These are phyloP conservation scores for Forficula auricularia DNA, from an alignment of 1,140 invertebrate species.

Conservation along the genomic window DNA sequence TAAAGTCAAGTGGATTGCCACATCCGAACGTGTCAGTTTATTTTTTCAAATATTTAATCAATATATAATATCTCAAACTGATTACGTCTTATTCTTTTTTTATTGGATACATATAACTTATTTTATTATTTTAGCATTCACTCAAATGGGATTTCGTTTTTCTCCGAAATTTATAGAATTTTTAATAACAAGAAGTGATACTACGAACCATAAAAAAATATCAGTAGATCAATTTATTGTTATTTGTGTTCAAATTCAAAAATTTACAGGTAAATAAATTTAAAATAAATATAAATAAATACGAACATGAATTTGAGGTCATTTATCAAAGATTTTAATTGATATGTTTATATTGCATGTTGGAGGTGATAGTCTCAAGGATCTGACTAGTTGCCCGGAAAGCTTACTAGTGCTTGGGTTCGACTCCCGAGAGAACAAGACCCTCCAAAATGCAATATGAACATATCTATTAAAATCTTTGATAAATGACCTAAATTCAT, in stretches of 20 bases:
- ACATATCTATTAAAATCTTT: no score
- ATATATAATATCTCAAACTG: no score
- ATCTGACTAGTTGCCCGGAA: not conserved
- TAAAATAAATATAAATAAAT: no score
- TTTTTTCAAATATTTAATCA: no score
- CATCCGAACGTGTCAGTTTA: no score
- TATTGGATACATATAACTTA: no score
- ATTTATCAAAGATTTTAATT: not conserved
- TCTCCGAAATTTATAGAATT: slow-evolving; percentile 57
- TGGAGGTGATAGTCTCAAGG: not conserved
- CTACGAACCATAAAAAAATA: slow-evolving; percentile 38
- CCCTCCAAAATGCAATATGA: not conserved
- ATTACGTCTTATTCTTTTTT: no score
- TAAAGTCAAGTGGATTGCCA: no score
- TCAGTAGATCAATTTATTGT: slow-evolving; percentile 79
- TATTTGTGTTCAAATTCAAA: slow-evolving; percentile 68
- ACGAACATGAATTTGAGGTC: no score
- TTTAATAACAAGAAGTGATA: slow-evolving; percentile 48
- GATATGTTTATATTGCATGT: not conserved
- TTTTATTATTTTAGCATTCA: slow-evolving; percentile 39
- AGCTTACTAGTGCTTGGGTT: not conserved
- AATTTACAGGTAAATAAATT: slow-evolving; percentile 44
- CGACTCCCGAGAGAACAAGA: not conserved
- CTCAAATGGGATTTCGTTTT: slow-evolving; percentile 78
- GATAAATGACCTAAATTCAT: no score